Conservation (phyloP, 2,888 invertebrate genomes). For the Ischnus inquisitorius region DNA sequence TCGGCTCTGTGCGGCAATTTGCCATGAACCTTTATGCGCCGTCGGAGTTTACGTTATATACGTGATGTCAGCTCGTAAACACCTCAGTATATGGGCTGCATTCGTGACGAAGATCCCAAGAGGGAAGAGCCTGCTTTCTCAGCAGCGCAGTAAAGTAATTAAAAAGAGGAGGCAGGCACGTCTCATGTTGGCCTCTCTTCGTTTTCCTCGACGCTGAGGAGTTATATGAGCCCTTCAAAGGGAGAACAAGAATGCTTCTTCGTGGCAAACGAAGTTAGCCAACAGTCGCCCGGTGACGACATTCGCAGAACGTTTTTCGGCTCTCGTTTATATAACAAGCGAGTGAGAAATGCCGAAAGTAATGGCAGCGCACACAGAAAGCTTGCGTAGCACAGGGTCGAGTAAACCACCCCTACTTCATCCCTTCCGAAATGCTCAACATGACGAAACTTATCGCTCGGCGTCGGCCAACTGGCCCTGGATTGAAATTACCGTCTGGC, state of each 20-base stretch:
- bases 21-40: neutral
- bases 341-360: neutral
- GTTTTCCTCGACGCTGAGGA: slow-evolving; percentile 24
- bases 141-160: slow-evolving; percentile 54
- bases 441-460: too few relatives aligned
- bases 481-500: too few relatives aligned
- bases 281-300: slow-evolving; percentile 13
- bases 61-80: slow-evolving; percentile 44
- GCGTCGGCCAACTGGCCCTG: too few relatives aligned
- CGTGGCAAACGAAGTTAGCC: slow-evolving; percentile 43
- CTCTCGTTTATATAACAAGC: neutral
- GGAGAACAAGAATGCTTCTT: slow-evolving; percentile 40
- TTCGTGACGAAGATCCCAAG: slow-evolving; percentile 53
- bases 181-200: slow-evolving; percentile 36
- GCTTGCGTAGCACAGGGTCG: too few relatives aligned
- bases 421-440: too few relatives aligned
- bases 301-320: neutral
- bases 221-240: slow-evolving; percentile 37
- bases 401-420: too few relatives aligned
- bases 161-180: slow-evolving; percentile 46
- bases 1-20: neutral
- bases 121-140: slow-evolving; percentile 38
- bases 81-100: slow-evolving; percentile 48
- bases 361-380: too few relatives aligned
- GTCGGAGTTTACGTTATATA: neutral